These are phyloP conservation scores for Matsumyia berberina DNA, from an alignment of 2,888 invertebrate genomes.

Conservation along the genomic window DNA sequence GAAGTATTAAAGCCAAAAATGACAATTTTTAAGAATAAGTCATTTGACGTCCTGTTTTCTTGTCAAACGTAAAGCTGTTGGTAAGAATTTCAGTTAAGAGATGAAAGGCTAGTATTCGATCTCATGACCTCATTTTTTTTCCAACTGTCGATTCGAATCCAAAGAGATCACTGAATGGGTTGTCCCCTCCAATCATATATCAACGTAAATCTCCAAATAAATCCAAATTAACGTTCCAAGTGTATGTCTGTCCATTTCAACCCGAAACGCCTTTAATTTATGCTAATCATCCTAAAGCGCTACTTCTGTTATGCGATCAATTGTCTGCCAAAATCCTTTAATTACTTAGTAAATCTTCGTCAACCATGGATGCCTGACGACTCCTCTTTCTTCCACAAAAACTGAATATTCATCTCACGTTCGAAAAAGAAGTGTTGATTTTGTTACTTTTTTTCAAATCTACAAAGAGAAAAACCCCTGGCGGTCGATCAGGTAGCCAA, in stretches of 20 bases:
- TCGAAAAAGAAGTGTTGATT: slow-evolving; percentile 37
- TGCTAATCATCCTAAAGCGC: slow-evolving; percentile 32
- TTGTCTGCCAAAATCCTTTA: slow-evolving; percentile 56
- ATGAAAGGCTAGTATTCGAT: no score
- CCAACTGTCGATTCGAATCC: no score
- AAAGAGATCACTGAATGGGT: not conserved
- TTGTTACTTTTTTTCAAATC: slow-evolving; percentile 38
- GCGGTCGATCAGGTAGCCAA: slow-evolving; percentile 16
- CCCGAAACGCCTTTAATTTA: slow-evolving; percentile 31
- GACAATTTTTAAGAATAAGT: no score
- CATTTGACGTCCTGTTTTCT: no score
- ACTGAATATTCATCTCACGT: slow-evolving; percentile 56
- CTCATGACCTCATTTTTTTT: no score
- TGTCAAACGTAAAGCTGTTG: no score
- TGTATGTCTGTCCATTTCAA: slow-evolving; percentile 6
- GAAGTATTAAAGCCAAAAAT: no score
- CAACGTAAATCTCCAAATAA: slow-evolving; percentile 40
- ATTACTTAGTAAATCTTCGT: slow-evolving; percentile 63
- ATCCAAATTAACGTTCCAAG: slow-evolving; percentile 27
- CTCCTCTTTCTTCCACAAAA: not conserved
- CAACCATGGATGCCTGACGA: slow-evolving; percentile 21
- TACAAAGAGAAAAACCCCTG: slow-evolving; percentile 59
- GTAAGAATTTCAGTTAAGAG: no score
- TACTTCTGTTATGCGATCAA: slow-evolving; percentile 27
- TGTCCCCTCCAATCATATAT: slow-evolving; percentile 20